phyloP scores from a whole-genome alignment of 1,140 invertebrate species.

The Danaus plexippus region DNA sequence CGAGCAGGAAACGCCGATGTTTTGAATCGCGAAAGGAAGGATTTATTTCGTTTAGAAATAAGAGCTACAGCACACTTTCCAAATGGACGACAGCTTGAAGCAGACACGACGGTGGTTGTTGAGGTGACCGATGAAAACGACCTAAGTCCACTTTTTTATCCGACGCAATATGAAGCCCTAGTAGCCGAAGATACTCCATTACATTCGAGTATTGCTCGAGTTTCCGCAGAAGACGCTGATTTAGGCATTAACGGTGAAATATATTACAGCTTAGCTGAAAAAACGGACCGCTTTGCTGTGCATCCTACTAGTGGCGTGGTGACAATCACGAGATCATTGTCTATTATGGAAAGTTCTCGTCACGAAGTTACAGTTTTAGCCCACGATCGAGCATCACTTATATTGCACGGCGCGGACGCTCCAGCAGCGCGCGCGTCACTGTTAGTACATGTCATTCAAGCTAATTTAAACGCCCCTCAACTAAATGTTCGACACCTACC shows the following conservation, averaged over 20 bases:
- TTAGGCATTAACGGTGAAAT: slow-evolving; percentile 95
- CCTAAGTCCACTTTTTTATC: slow-evolving; percentile 92
- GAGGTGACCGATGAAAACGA: slow-evolving; percentile 92
- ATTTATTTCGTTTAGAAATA: slow-evolving; percentile 86
- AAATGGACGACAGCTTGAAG: slow-evolving; percentile 76
- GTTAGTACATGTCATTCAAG: slow-evolving; percentile 83
- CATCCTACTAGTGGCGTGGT: slow-evolving; percentile 94
- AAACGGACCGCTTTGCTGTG: slow-evolving; percentile 88
- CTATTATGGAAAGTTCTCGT: slow-evolving; percentile 77
- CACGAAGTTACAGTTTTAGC: slow-evolving; percentile 87
- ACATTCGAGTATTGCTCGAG: slow-evolving; percentile 82
- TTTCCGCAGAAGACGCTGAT: slow-evolving; percentile 94
- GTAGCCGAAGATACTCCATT: slow-evolving; percentile 92
- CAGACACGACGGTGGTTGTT: slow-evolving; percentile 84
- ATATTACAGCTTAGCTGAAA: slow-evolving; percentile 93
- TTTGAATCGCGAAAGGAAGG: slow-evolving; percentile 91
- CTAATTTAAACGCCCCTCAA: slow-evolving; percentile 89
- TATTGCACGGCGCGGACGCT: slow-evolving; percentile 50
- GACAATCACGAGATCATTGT: slow-evolving; percentile 84
- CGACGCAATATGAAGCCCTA: slow-evolving; percentile 86
- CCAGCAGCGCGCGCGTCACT: slow-evolving; percentile 76
- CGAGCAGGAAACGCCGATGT: slow-evolving; percentile 87
- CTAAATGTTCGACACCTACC: slow-evolving; percentile 85
- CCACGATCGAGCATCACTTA: slow-evolving; percentile 83
- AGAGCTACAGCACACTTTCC: slow-evolving; percentile 78